Evolutionary conservation across 2,113 vertebrate genomes (phyloP).

Genomic region (Tylochromis polylepis): DNA sequence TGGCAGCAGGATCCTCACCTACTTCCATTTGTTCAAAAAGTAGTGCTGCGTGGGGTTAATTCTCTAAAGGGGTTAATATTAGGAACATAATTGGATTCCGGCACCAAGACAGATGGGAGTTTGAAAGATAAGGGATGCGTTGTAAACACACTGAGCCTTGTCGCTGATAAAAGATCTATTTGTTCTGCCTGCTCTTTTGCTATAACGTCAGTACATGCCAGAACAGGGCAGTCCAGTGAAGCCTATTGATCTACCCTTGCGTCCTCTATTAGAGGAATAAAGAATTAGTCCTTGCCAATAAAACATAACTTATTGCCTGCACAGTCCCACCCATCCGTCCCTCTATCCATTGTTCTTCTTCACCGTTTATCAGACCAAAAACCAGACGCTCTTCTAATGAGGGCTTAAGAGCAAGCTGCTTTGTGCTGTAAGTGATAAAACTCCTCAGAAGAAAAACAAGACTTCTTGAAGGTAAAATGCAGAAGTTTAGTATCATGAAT

Average conservation of each 20-base stretch:
- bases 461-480: neutral
- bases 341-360: neutral
- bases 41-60: constrained; percentile 53
- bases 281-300: constrained; percentile 31
- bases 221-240: neutral
- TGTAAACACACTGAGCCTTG: constrained; percentile 57
- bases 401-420: constrained; percentile 12
- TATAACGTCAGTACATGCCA: constrained; percentile 21
- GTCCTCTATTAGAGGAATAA: constrained; percentile 43
- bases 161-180: constrained; percentile 53
- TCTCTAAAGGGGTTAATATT: constrained; percentile 65
- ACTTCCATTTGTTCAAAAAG: constrained; percentile 54
- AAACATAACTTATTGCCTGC: constrained; percentile 31
- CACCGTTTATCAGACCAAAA: constrained; percentile 15
- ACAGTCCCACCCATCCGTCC: neutral
- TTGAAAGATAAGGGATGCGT: constrained; percentile 56
- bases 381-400: constrained; percentile 7
- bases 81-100: constrained; percentile 64
- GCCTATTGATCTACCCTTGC: constrained; percentile 16
- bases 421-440: constrained; percentile 18
- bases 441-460: neutral
- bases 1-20: constrained; percentile 38
- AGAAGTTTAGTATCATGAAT: neutral
- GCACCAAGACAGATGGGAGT: constrained; percentile 42
- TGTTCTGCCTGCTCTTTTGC: constrained; percentile 10